These are phyloP conservation scores for Eucera pruinosa DNA, from an alignment of 2,888 invertebrate species.

Conservation along the genomic window DNA sequence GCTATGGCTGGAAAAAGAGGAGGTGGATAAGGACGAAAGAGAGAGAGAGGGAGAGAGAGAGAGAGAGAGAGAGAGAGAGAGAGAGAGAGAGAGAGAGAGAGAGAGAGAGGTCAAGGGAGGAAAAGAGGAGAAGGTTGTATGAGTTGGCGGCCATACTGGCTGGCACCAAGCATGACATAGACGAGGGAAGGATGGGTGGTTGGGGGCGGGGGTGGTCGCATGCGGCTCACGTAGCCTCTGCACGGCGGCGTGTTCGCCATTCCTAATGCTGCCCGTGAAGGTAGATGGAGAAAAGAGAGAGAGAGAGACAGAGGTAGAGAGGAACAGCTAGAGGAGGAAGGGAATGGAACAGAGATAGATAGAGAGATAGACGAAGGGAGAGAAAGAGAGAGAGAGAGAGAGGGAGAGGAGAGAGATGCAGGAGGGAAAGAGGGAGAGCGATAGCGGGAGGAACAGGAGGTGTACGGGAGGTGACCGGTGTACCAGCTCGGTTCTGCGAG, in stretches of 20 bases:
- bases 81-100: constrained; percentile 61
- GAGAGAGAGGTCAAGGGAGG: constrained; percentile 74
- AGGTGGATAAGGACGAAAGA: constrained; percentile 61
- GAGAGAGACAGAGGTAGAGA: constrained; percentile 37
- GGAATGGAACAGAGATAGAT: constrained; percentile 50
- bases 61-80: constrained; percentile 78
- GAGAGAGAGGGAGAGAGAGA: constrained; percentile 64
- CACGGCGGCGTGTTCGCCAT: constrained; percentile 87
- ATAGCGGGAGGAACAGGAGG: constrained; percentile 62
- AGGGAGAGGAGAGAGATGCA: constrained; percentile 45
- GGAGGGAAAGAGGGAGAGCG: constrained; percentile 46
- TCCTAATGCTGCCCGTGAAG: constrained; percentile 85
- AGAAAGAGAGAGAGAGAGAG: constrained; percentile 48
- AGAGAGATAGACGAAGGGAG: constrained; percentile 53
- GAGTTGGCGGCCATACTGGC: constrained; percentile 83
- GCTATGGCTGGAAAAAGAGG: constrained; percentile 50
- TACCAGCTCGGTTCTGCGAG: constrained; percentile 75
- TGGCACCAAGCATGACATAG: constrained; percentile 79
- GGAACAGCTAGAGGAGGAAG: constrained; percentile 14
- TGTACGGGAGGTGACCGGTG: constrained; percentile 76
- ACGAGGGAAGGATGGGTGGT: constrained; percentile 74
- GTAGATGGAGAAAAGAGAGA: constrained; percentile 72
- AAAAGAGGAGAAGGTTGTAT: constrained; percentile 78
- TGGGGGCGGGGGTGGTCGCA: constrained; percentile 83
- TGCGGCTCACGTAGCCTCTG: constrained; percentile 87